Base-by-base conservation (phyloP, 2,888 invertebrate genomes). In the Venustoraphidia nigricollis region DNA sequence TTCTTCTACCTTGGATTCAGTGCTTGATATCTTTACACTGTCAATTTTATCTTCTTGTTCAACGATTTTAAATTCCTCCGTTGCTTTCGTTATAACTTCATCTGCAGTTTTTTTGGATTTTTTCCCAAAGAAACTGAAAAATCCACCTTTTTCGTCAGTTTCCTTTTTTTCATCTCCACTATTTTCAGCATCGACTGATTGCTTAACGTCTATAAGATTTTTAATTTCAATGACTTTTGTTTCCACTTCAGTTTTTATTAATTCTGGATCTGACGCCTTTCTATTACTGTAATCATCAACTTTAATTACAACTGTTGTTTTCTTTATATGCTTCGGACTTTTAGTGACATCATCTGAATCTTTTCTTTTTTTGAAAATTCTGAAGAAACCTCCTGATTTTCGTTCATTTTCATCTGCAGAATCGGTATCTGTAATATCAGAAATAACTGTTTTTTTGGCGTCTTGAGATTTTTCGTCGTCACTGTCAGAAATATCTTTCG, bases 401-500 rank as follows among this genome's bases (percentile, higher is more conserved):
- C 47, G 43, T 44, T 52, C 56, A 41, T 53, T 51, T 47, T 57
- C 58, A 10, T 58, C 57, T 11, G 54, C 55, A 9, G 53, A 54
- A 36, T 52, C 13, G 53, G 39, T 51, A 48, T 34, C 50, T 51
- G 34, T 46, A 49, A 27, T 46, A 27, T 27, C 27, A 5, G 27
- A 27, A 27, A 63, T 56, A 36, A 64, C 61, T 49, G 60, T 60
- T 47, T 53, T 57, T 46, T 53, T 53, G 35, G 53, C 56, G 27
- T 59, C 59, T 37, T 62, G 61, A 6, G 54, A 50, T 48, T 50
- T 53, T 37, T 58, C 58, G 39, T 53, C 54, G 34, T 62, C 63
- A 27, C 60, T 61, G 35, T 60, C 62, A 48, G 62, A 61, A 44
- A 59, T 56, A 38, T 64, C 64, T 57, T 58, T 64, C 9, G 62